Base-by-base conservation (phyloP, 2,888 invertebrate species). In the Dioctria rufipes region DNA sequence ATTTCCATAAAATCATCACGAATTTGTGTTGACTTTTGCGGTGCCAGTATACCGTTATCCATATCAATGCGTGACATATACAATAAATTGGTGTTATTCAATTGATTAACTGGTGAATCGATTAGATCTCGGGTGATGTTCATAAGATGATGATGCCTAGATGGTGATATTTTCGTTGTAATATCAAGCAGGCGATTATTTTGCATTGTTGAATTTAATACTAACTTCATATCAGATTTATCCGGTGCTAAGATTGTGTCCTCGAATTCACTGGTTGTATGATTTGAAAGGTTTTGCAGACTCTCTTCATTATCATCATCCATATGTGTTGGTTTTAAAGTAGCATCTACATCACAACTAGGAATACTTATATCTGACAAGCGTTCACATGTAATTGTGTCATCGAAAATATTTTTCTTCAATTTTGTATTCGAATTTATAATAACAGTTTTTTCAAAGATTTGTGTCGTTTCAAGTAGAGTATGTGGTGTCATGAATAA, bases 121-220 rank as follows among this genome's bases (percentile, higher is more conserved):
- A 85, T 84, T 79, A 86, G 84, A 69, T 88, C 87, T 8, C 86
- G 85, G 5, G 87, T 87, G 46, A 88, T 81, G 82, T 88, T 88
- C 81, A 88, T 81, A 61, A 87, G 67, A 25, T 25, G 25, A 25
- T 25, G 25, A 51, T 86, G 85, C 13, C 82, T 83, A 0, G 84
- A 84, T 39, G 88, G 86, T 25, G 87, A 86, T 5, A 84, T 84
- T 0, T 84, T 84, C 8, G 54, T 43, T 43, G 83, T 86, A 3
- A 88, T 77, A 81, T 89, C 88, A 49, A 89, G 80, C 66, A 89
- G 78, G 2, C 86, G 85, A 73, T 88, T 87, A 51, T 86, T 87
- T 78, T 88, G 87, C 80, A 87, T 84, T 0, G 88, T 88, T 0
- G 88, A 88, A 66, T 87, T 88, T 3, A 89, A 84, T 0, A 87